Conservation (phyloP, 2,888 invertebrate species). For the Ferdinandea cuprea region DNA sequence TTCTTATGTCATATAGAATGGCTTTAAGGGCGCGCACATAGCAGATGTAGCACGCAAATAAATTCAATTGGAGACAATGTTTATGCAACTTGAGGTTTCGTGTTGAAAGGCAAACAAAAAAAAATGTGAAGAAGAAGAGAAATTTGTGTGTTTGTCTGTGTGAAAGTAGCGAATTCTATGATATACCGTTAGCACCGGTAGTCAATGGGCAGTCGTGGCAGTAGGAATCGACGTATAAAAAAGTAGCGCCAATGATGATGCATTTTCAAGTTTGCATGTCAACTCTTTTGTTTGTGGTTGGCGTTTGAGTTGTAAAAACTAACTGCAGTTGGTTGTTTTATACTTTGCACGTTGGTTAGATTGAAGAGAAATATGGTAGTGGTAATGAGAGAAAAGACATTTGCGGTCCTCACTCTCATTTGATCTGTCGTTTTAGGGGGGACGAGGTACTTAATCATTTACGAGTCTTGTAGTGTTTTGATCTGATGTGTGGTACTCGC, state of each 20-base stretch:
- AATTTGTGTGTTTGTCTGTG: conserved; percentile 29
- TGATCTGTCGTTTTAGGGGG: no score
- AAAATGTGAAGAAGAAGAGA: conserved; percentile 34
- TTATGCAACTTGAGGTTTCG: conserved; percentile 64
- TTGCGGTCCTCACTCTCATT: no score
- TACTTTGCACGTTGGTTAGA: background rate
- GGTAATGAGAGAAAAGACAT: background rate
- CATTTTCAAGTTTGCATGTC: conserved; percentile 14
- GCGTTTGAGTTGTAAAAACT: background rate
- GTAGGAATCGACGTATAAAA: conserved; percentile 17
- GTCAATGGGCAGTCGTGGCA: conserved; percentile 40
- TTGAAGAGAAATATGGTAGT: background rate
- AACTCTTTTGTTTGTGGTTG: conserved; percentile 25
- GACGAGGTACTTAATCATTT: no score
- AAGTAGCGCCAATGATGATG: conserved; percentile 1
- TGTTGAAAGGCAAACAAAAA: conserved; percentile 53
- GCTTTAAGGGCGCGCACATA: conserved; percentile 52
- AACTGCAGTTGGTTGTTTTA: background rate
- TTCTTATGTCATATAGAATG: conserved; percentile 45
- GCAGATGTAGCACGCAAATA: conserved; percentile 74
- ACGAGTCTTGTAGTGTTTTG: no score
- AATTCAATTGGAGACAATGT: conserved; percentile 68
- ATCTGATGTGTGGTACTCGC: no score
- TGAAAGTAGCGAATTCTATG: conserved; percentile 62
- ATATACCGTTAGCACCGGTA: conserved; percentile 61